A percentile compares a stretch with the other conserved stretches of the same genome.
Evolutionary conservation across 1,140 invertebrate species (phyloP).

Genomic region (Asbolus verrucosus): DNA sequence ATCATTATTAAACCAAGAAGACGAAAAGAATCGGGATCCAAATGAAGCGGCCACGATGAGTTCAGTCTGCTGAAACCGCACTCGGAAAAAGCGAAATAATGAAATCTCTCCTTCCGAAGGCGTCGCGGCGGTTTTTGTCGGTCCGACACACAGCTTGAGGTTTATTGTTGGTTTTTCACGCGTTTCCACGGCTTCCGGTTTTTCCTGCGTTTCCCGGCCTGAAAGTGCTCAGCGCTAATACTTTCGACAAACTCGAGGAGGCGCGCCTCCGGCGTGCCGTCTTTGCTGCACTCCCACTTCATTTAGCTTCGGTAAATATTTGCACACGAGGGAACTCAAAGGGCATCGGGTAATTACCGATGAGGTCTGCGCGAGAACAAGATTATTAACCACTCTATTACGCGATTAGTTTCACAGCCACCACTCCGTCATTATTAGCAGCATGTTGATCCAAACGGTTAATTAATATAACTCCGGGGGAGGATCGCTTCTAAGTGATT

Average conservation of each 20-base stretch:
- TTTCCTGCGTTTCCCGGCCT: slow-evolving; percentile 42
- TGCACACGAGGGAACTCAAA: slow-evolving; percentile 6
- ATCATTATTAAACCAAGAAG: slow-evolving; percentile 16
- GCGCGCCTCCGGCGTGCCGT: not conserved
- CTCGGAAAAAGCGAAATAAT: slow-evolving; percentile 33
- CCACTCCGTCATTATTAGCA: too few species aligned
- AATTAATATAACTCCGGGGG: too few species aligned
- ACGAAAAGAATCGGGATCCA: slow-evolving; percentile 40
- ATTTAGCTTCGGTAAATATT: slow-evolving; percentile 28
- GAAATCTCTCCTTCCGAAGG: slow-evolving; percentile 38
- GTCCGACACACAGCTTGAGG: slow-evolving; percentile 43
- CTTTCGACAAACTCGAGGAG: slow-evolving; percentile 40
- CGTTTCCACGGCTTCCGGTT: slow-evolving; percentile 49
- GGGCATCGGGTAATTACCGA: not conserved
- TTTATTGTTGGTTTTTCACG: slow-evolving; percentile 51
- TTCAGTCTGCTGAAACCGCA: slow-evolving; percentile 23
- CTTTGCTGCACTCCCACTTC: slow-evolving; percentile 1
- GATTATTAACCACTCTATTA: too few species aligned
- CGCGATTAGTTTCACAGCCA: too few species aligned
- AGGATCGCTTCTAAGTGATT: too few species aligned
- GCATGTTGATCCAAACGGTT: too few species aligned
- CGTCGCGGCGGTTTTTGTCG: slow-evolving; percentile 41
- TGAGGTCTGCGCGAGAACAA: not conserved
- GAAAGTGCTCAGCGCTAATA: slow-evolving; percentile 45
- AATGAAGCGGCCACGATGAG: slow-evolving; percentile 48